These are phyloP conservation scores for Drosophila infuscata DNA, from an alignment of 2,888 invertebrate genomes.

Conservation along the genomic window DNA sequence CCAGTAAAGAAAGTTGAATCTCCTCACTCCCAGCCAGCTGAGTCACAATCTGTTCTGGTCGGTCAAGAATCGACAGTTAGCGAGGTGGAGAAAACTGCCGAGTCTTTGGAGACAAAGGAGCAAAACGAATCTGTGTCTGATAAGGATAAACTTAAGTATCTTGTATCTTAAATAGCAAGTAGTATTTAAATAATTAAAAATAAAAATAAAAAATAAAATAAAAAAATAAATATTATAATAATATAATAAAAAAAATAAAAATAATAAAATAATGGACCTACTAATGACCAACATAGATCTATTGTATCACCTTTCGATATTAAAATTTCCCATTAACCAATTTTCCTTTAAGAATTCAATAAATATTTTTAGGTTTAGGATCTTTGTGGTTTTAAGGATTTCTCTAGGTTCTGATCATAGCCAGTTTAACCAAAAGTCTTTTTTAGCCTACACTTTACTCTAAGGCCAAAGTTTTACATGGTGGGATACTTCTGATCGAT, in stretches of 20 bases:
- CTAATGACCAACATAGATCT: not conserved
- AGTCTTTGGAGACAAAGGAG: constrained; percentile 30
- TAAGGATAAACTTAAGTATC: constrained; percentile 60
- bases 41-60: not conserved
- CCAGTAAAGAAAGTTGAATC: constrained; percentile 42
- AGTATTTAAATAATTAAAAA: constrained; percentile 30
- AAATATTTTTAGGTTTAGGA: not conserved
- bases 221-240: not conserved
- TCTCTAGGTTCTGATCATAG: not conserved
- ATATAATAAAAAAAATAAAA: not conserved
- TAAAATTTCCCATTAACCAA: not conserved
- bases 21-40: not conserved
- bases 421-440: not conserved
- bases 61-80: not conserved
- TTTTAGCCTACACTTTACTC: not conserved
- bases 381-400: not conserved
- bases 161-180: constrained; percentile 42
- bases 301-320: not conserved
- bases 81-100: constrained; percentile 28
- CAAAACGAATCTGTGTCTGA: constrained; percentile 11
- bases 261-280: not conserved
- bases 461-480: no score
- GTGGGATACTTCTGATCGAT: constrained; percentile 66
- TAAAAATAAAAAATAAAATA: constrained; percentile 18
- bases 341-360: not conserved